Base-by-base conservation (phyloP, 2,113 vertebrate genomes). In the Spermophilus dauricus region DNA sequence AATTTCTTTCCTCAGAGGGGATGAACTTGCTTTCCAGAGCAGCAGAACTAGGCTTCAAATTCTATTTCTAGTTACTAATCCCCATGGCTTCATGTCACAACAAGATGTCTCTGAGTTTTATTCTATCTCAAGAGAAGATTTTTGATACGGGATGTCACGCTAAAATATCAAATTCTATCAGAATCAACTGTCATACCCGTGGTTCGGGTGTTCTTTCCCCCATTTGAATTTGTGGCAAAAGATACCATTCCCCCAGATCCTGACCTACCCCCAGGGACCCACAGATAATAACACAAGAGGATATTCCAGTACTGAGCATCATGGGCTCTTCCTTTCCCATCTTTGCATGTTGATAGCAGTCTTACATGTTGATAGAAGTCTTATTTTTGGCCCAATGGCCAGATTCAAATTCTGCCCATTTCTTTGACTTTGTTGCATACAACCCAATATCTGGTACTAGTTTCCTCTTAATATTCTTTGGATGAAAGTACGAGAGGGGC, bases 381-480 rank as follows among this genome's bases (percentile, higher is more conserved):
- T 90, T 67, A 16, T 63, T 90, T 75, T 53, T 39, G 48, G 2
- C 24, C 39, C 70, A 32, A 67, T 28, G 28, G 77, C 1, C 1
- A n/a, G n/a, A 51, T 81, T 9, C 8, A 76, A n/a, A 90, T 51
- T 69, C 1, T 87, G 39, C 26, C 73, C 9, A 88, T 89, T 93
- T 96, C 37, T 84, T 42, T 88, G 51, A 56, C 22, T 86, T 91
- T 61, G 39, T 69, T 92, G 37, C 11, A 17, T 63, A 78, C 26
- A 83, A 22, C 2, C 24, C 2, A 78, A 17, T 78, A 4, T 30
- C 6, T 67, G 37, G 42, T 67, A 78, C 20, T 24, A 76, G 56
- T 61, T 87, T 76, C 45, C 45, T 53, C 42, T 95, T 86, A 61
- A 83, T 86, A 65, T 34, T 93, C 18, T 95, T 93, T 95, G 56